Percentiles rank a stretch among this genome's conserved stretches.
Conservation (phyloP, 2,888 invertebrate genomes). For the Callimorpha dominula region DNA sequence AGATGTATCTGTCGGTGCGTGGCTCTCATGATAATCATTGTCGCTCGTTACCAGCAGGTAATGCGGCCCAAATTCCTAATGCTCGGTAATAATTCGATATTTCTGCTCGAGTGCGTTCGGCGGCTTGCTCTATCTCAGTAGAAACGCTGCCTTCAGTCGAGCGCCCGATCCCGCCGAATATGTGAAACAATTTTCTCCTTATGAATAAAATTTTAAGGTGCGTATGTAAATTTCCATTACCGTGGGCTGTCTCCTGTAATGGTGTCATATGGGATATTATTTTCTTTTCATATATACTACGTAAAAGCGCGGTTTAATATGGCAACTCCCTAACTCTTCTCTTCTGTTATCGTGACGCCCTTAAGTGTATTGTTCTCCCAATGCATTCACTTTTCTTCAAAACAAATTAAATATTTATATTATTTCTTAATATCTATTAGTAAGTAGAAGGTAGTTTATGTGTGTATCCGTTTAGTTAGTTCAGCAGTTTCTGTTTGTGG, state of each 20-base stretch:
- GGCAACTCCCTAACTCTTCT: slow-evolving; percentile 51
- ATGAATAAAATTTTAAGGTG: slow-evolving; percentile 86
- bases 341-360: slow-evolving; percentile 47
- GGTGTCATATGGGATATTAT: slow-evolving; percentile 78
- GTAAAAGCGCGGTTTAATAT: slow-evolving; percentile 71
- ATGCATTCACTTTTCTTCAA: slow-evolving; percentile 2
- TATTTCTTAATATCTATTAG: neutral
- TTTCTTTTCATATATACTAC: slow-evolving; percentile 76
- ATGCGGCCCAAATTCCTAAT: slow-evolving; percentile 69
- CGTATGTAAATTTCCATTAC: slow-evolving; percentile 85
- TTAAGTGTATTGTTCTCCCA: slow-evolving; percentile 8
- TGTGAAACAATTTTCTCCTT: slow-evolving; percentile 84
- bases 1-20: slow-evolving; percentile 30
- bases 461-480: too few relatives aligned
- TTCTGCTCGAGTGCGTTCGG: slow-evolving; percentile 69
- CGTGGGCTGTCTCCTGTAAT: slow-evolving; percentile 74
- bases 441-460: neutral
- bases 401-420: slow-evolving; percentile 5
- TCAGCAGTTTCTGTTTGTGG: too few relatives aligned
- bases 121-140: slow-evolving; percentile 25
- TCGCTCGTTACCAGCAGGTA: slow-evolving; percentile 62
- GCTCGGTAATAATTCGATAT: slow-evolving; percentile 80
- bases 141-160: slow-evolving; percentile 9
- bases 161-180: slow-evolving; percentile 56
- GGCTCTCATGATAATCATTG: slow-evolving; percentile 53